phyloP scores from a whole-genome alignment of 2,797 vertebrate genomes.

The Gymnoscopelus braueri region DNA sequence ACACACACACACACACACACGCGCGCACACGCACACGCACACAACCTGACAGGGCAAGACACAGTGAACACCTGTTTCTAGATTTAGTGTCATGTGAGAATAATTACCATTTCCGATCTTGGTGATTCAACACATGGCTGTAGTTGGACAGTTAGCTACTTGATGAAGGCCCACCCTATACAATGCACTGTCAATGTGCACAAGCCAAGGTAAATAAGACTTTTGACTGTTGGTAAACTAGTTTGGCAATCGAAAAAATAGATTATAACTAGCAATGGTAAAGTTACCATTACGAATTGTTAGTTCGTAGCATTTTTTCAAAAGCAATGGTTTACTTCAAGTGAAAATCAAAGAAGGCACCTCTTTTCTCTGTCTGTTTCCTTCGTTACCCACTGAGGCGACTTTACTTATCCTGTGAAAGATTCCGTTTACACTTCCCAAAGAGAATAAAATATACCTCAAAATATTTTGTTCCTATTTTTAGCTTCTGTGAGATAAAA shows the following conservation, averaged over 20 bases:
- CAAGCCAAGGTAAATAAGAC: neutral
- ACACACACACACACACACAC: neutral
- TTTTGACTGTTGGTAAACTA: too few species aligned
- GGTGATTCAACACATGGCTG: too few species aligned
- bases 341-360: neutral
- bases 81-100: neutral
- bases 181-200: constrained; percentile 8
- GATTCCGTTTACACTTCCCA: constrained; percentile 22
- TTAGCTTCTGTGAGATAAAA: constrained; percentile 19
- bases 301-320: too few species aligned
- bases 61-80: neutral
- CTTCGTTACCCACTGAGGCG: constrained; percentile 25
- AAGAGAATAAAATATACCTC: constrained; percentile 26
- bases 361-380: neutral
- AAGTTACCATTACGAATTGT: too few species aligned
- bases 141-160: neutral
- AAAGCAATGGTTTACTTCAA: neutral
- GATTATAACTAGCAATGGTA: neutral
- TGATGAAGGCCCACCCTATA: too few species aligned
- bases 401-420: constrained; percentile 26
- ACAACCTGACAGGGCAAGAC: neutral
- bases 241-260: too few species aligned
- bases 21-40: neutral
- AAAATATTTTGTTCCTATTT: constrained; percentile 19
- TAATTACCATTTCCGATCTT: too few species aligned